Evolutionary conservation across 2,888 invertebrate genomes (phyloP).

Genomic region (Loripinus fragilis): DNA sequence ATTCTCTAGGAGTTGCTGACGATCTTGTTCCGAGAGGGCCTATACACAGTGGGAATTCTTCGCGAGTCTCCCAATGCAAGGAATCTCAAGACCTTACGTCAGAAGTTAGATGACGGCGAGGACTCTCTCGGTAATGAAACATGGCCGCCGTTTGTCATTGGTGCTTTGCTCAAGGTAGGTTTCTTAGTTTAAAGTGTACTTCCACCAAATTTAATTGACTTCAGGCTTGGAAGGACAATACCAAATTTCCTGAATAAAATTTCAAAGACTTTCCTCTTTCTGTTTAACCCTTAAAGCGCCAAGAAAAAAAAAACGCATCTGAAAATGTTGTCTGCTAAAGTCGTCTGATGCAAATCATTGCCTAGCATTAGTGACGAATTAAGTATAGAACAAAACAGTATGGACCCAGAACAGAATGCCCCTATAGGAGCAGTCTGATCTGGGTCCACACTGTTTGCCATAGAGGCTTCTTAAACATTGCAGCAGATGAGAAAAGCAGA

Average conservation of each 20-base stretch:
- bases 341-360: not conserved
- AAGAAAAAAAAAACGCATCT: not conserved
- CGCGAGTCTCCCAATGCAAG: conserved; percentile 93
- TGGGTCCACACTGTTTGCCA: too few relatives aligned
- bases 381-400: too few relatives aligned
- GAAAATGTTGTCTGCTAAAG: too few relatives aligned
- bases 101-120: conserved; percentile 87
- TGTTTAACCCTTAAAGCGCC: too few relatives aligned
- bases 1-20: conserved; percentile 87
- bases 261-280: too few relatives aligned
- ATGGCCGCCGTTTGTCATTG: conserved; percentile 86
- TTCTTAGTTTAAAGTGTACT: not conserved
- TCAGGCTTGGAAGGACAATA: not conserved
- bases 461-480: too few relatives aligned
- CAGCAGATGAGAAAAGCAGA: too few relatives aligned
- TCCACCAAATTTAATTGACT: too few relatives aligned
- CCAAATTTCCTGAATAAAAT: not conserved
- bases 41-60: conserved; percentile 93
- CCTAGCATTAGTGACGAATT: too few relatives aligned
- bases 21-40: conserved; percentile 90
- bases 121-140: conserved; percentile 86
- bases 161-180: conserved; percentile 88
- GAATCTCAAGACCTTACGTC: conserved; percentile 87
- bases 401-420: too few relatives aligned
- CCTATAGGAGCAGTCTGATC: too few relatives aligned